Conservation (phyloP, 2,888 invertebrate genomes). For the Apoda limacodes region DNA sequence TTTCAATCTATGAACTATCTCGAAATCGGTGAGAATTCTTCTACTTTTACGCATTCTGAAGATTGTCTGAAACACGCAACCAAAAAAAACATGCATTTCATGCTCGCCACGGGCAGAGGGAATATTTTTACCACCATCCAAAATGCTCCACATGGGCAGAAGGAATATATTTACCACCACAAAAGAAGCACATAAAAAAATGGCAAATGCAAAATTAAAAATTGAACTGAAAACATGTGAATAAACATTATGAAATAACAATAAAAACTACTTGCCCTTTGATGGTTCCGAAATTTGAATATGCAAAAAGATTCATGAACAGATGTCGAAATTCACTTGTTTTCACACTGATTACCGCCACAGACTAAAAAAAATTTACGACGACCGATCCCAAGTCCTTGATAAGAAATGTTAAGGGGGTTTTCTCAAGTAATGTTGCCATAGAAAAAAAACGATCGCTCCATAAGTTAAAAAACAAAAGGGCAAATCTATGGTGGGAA, state of each 20-base stretch:
- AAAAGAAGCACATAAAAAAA: constrained; percentile 6
- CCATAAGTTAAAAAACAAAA: not conserved
- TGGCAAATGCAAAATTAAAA: constrained; percentile 1
- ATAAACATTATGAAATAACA: constrained; percentile 3
- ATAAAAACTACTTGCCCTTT: constrained; percentile 1
- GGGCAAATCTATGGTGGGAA: too few species aligned
- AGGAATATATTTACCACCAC: constrained; percentile 13
- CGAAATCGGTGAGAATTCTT: constrained; percentile 11
- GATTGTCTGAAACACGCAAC: constrained; percentile 6
- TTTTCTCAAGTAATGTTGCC: constrained; percentile 1
- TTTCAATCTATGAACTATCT: constrained; percentile 11
- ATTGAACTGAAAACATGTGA: constrained; percentile 2
- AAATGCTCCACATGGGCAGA: constrained; percentile 8
- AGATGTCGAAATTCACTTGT: constrained; percentile 4
- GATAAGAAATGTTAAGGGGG: constrained; percentile 1
- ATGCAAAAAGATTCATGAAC: constrained; percentile 2
- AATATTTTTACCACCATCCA: constrained; percentile 7
- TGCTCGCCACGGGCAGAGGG: constrained; percentile 3
- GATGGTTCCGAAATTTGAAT: constrained; percentile 1
- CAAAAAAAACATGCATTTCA: constrained; percentile 8
- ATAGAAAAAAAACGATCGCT: constrained; percentile 3
- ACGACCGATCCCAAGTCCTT: not conserved
- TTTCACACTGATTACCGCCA: constrained; percentile 3
- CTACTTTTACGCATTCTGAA: constrained; percentile 8
- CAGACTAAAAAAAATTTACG: constrained; percentile 1